phyloP scores from a whole-genome alignment of 1,140 invertebrate genomes.

The Papilio polytes region DNA sequence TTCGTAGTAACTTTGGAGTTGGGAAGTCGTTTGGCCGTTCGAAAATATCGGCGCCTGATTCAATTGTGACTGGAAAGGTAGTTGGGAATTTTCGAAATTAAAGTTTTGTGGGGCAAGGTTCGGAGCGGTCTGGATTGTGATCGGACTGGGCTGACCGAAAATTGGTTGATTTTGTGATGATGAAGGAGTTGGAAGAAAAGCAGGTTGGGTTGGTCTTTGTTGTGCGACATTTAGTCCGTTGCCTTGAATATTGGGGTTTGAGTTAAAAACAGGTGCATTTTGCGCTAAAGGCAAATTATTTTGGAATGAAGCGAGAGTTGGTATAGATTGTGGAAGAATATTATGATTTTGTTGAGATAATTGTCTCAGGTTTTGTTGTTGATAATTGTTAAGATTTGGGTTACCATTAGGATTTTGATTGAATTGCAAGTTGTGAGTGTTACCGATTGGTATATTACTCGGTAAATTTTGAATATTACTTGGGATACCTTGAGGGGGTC shows the following conservation, averaged over 20 bases:
- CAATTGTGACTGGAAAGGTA: constrained; percentile 44
- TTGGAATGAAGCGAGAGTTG: constrained; percentile 69
- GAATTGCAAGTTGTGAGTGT: constrained; percentile 67
- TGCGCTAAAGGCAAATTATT: constrained; percentile 56
- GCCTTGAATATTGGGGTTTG: constrained; percentile 56
- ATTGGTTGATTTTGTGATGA: constrained; percentile 62
- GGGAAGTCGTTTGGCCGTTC: constrained; percentile 76
- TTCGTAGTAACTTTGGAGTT: constrained; percentile 84
- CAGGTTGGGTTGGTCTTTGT: constrained; percentile 73
- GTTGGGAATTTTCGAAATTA: constrained; percentile 64
- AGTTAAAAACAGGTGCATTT: constrained; percentile 60
- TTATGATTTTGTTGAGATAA: constrained; percentile 65
- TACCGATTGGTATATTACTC: constrained; percentile 52
- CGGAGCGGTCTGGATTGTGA: constrained; percentile 75
- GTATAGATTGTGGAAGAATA: constrained; percentile 62
- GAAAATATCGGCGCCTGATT: constrained; percentile 81
- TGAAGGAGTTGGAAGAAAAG: constrained; percentile 78
- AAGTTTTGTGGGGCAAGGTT: constrained; percentile 66
- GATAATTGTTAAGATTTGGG: constrained; percentile 58
- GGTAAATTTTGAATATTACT: constrained; percentile 55
- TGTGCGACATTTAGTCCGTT: constrained; percentile 61
- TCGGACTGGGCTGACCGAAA: constrained; percentile 70
- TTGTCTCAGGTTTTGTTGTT: constrained; percentile 63
- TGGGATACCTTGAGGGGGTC: constrained; percentile 62
- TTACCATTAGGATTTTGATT: constrained; percentile 56